Evolutionary conservation across 2,888 invertebrate genomes (phyloP).

Genomic region (Eupithecia vulgata): DNA sequence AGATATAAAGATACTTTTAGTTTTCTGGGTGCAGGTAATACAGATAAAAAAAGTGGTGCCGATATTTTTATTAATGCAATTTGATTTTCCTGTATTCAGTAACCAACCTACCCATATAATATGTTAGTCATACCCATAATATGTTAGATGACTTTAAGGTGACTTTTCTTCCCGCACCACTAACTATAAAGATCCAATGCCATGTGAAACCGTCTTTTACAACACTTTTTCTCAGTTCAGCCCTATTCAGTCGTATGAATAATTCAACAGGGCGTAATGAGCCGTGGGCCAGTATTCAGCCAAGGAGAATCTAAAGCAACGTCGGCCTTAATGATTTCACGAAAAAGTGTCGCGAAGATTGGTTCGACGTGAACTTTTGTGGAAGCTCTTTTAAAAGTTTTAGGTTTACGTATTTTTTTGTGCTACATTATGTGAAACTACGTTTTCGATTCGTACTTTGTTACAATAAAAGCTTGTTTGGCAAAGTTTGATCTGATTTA

Average conservation of each 20-base stretch:
- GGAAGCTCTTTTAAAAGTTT: slow-evolving; percentile 25
- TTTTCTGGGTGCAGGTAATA: neutral
- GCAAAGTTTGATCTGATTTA: neutral
- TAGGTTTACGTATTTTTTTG: slow-evolving; percentile 6
- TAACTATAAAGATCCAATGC: neutral
- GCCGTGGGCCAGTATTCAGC: slow-evolving; percentile 71
- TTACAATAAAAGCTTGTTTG: neutral
- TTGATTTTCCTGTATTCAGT: neutral
- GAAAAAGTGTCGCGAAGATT: slow-evolving; percentile 50
- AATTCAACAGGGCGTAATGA: slow-evolving; percentile 78
- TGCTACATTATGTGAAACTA: neutral
- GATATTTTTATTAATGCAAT: neutral
- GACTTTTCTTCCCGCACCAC: neutral
- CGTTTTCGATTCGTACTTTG: neutral
- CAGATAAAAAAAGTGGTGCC: neutral
- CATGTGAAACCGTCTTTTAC: slow-evolving; percentile 1
- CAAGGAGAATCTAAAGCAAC: slow-evolving; percentile 59
- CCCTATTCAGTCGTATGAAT: slow-evolving; percentile 65
- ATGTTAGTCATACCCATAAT: no score
- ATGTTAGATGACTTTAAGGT: neutral
- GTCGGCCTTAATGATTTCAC: slow-evolving; percentile 59
- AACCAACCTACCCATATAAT: no score
- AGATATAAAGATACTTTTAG: no score
- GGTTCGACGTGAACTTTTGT: slow-evolving; percentile 33
- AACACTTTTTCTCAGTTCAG: slow-evolving; percentile 32